Conservation (phyloP, 1,140 invertebrate genomes). For the Pseudoatta argentina region DNA sequence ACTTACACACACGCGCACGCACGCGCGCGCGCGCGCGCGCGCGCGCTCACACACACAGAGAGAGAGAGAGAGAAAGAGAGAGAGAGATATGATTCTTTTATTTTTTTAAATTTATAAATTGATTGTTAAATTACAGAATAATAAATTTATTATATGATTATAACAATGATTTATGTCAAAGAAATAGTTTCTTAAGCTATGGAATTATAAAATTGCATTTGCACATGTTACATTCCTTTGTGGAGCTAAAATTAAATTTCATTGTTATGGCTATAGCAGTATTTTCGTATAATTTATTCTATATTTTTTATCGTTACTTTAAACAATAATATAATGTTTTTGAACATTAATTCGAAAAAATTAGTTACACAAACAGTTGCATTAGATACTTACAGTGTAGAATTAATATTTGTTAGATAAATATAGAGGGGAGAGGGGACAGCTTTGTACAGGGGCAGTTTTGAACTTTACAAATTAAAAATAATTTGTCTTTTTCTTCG, state of each 20-base stretch:
- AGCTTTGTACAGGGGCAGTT: too few species aligned
- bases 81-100: too few species aligned
- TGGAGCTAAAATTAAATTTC: constrained; percentile 43
- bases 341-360: constrained; percentile 11
- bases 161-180: constrained; percentile 11
- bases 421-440: background rate
- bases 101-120: background rate
- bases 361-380: constrained; percentile 31
- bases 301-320: constrained; percentile 22
- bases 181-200: constrained; percentile 11
- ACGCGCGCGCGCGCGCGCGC: rapidly evolving
- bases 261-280: constrained; percentile 18
- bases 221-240: constrained; percentile 39
- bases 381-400: constrained; percentile 15
- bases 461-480: too few species aligned
- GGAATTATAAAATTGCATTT: constrained; percentile 35
- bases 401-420: constrained; percentile 48
- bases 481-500: too few species aligned
- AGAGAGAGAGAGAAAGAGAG: too few species aligned
- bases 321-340: constrained; percentile 5
- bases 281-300: constrained; percentile 38
- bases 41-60: too few species aligned
- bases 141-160: constrained; percentile 11
- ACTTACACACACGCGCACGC: too few species aligned
- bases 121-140: constrained; percentile 6